Evolutionary conservation across 2,797 vertebrate genomes (phyloP).

Genomic region (Urosaurus nigricauda): DNA sequence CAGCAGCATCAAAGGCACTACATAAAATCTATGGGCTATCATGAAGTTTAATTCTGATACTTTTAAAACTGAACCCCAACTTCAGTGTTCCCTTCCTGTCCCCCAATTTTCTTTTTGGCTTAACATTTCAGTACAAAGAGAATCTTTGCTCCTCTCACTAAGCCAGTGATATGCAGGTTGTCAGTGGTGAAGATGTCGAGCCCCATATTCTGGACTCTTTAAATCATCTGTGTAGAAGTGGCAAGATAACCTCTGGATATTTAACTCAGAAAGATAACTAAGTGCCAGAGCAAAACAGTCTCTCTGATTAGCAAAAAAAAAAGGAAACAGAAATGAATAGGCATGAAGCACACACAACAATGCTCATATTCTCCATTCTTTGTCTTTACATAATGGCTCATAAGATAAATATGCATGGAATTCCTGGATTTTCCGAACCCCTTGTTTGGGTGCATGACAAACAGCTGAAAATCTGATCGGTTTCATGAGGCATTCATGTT

Average conservation of each 20-base stretch:
- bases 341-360: slow-evolving; percentile 42
- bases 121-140: not conserved
- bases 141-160: slow-evolving; percentile 5
- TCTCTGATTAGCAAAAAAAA: slow-evolving; percentile 49
- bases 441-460: slow-evolving; percentile 21
- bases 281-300: slow-evolving; percentile 50
- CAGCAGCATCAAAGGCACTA: not conserved
- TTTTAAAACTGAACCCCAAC: not conserved
- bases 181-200: not conserved
- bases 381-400: slow-evolving; percentile 70
- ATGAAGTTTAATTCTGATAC: not conserved
- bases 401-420: slow-evolving; percentile 70
- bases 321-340: slow-evolving; percentile 70
- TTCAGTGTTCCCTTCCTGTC: not conserved
- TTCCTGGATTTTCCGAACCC: slow-evolving; percentile 65
- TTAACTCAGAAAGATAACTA: slow-evolving; percentile 29
- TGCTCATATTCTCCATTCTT: slow-evolving; percentile 60
- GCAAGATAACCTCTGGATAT: not conserved
- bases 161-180: not conserved
- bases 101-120: not conserved
- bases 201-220: not conserved
- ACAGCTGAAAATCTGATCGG: slow-evolving; percentile 27
- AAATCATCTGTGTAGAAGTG: slow-evolving; percentile 17
- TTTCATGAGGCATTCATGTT: slow-evolving; percentile 34
- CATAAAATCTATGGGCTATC: not conserved